These are phyloP conservation scores for Serranus cabrilla DNA, from an alignment of 2,797 vertebrate genomes.

Conservation along the genomic window DNA sequence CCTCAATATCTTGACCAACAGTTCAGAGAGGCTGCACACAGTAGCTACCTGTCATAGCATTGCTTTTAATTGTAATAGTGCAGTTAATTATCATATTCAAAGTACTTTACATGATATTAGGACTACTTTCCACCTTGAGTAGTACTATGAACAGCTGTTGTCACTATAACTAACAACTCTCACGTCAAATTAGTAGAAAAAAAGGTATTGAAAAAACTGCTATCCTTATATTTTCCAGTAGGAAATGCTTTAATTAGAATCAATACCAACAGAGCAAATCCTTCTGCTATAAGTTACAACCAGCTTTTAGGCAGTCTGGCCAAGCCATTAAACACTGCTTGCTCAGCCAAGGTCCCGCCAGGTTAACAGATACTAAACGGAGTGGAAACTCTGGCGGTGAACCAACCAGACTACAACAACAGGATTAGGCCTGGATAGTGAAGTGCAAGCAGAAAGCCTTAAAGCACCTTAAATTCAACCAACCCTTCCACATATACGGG, in stretches of 20 bases:
- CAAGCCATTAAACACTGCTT: conserved; percentile 57
- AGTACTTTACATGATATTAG: background rate
- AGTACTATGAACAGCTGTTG: background rate
- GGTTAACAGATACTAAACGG: conserved; percentile 55
- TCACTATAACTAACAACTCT: background rate
- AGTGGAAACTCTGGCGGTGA: conserved; percentile 48
- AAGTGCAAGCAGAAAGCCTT: conserved; percentile 26
- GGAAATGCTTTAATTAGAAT: conserved; percentile 18
- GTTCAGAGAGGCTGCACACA: background rate
- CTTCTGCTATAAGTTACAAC: conserved; percentile 8
- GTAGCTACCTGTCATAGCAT: background rate
- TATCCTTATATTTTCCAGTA: conserved; percentile 14
- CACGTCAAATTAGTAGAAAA: conserved; percentile 4
- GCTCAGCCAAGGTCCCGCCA: conserved; percentile 55
- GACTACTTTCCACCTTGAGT: background rate
- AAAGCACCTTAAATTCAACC: conserved; percentile 15
- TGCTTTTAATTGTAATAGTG: background rate
- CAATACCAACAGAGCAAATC: conserved; percentile 28
- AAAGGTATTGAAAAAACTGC: background rate
- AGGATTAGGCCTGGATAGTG: conserved; percentile 46
- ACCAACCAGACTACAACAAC: conserved; percentile 56
- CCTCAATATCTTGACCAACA: background rate
- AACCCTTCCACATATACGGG: background rate
- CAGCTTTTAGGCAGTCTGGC: conserved; percentile 35
- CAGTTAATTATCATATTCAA: background rate